phyloP scores from a whole-genome alignment of 1,140 invertebrate species.

The Caenorhabditis remanei region DNA sequence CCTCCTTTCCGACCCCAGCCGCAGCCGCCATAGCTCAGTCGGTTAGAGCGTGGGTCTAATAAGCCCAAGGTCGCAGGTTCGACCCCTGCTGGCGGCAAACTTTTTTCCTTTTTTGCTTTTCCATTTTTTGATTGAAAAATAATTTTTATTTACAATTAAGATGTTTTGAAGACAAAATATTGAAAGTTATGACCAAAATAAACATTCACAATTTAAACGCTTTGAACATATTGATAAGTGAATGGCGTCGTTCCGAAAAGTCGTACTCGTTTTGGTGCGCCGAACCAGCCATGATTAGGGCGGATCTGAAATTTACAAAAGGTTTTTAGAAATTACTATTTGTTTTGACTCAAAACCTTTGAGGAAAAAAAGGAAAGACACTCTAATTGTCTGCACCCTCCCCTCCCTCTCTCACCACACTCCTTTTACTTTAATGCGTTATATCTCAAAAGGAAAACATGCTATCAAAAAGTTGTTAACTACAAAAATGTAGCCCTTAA shows the following conservation, averaged over 20 bases:
- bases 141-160: no score
- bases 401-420: no score
- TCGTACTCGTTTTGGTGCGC: slow-evolving; percentile 57
- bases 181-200: background rate
- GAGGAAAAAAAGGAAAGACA: no score
- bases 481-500: background rate
- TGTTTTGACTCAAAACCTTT: no score
- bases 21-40: slow-evolving; percentile 68
- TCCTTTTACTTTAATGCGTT: no score
- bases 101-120: slow-evolving; percentile 11
- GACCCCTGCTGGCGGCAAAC: slow-evolving; percentile 69
- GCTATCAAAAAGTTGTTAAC: background rate
- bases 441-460: background rate
- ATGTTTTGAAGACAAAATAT: no score
- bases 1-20: no score
- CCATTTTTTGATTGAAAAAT: no score
- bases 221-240: slow-evolving; percentile 59
- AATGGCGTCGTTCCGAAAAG: slow-evolving; percentile 51
- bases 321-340: background rate
- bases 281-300: slow-evolving; percentile 59
- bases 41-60: slow-evolving; percentile 70
- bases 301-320: slow-evolving; percentile 35
- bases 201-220: slow-evolving; percentile 50
- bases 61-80: slow-evolving; percentile 70
- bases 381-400: no score